Percentiles rank a stretch among this genome's conserved stretches.
These are phyloP conservation scores for Apodemia duryi DNA, from an alignment of 2,888 invertebrate species.

Conservation along the genomic window DNA sequence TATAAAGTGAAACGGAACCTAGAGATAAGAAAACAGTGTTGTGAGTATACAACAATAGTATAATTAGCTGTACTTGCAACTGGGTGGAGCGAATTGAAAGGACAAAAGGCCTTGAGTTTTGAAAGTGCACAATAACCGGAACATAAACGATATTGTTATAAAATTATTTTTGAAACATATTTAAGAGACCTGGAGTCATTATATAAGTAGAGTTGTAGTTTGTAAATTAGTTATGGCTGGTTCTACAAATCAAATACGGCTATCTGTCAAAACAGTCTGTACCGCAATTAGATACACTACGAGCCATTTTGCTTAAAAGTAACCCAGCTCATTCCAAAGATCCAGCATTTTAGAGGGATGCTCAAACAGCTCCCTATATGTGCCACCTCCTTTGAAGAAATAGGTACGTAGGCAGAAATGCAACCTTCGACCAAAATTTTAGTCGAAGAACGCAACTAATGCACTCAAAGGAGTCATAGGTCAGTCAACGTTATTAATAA, in stretches of 20 bases:
- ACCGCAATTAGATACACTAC: no score
- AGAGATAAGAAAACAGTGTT: constrained; percentile 31
- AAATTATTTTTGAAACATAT: constrained; percentile 2
- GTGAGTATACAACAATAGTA: constrained; percentile 30
- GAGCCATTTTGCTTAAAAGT: no score
- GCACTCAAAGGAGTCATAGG: no score
- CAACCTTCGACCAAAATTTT: no score
- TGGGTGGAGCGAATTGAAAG: constrained; percentile 47
- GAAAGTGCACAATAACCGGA: constrained; percentile 59
- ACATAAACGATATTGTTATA: constrained; percentile 35
- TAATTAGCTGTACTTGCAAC: constrained; percentile 36
- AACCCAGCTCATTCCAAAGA: no score
- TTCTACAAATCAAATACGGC: not conserved
- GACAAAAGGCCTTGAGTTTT: constrained; percentile 58
- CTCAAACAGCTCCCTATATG: no score
- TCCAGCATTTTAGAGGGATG: no score
- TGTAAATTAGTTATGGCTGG: not conserved
- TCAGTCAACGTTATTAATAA: no score
- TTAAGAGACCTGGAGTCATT: not conserved
- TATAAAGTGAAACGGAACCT: not conserved
- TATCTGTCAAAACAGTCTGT: no score
- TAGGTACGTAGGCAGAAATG: no score
- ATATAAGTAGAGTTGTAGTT: not conserved
- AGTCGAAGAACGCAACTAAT: no score
- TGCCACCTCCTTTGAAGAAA: no score